Base-by-base conservation (phyloP, 2,113 vertebrate genomes). In the Coreoperca whiteheadi region DNA sequence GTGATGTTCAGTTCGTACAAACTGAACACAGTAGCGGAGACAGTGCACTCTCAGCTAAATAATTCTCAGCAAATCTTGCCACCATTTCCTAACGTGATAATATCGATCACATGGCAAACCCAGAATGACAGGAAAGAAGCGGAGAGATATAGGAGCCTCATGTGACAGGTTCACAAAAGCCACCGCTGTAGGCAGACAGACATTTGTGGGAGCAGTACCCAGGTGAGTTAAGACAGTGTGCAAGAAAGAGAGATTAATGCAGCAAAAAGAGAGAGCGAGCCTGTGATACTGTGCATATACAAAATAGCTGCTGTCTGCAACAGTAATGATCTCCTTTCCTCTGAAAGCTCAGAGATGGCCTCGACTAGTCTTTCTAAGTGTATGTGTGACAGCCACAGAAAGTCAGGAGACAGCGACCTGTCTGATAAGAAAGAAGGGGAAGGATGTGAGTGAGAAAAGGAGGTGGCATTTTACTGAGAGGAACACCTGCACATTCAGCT, bases 401-500 rank as follows among this genome's bases (percentile, higher is more conserved):
- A 97, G 96, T 96, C 95, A 96, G 95, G 96, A 96, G 96, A 96
- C 96, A 96, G 96, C 96, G 96, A 96, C 96, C 96, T 95, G 96
- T 97, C 96, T 97, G 94, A 95, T 94, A 88, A 92, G 90, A 90
- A 92, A 90, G 87, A 77, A 90, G 84, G 84, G 80, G 61, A 88
- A 82, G 89, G 87, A 93, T 90, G 89, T 86, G 84, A 90, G 83
- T 56, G 91, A 94, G 90, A 74, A 90, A 92, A 92, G 85, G 90
- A 90, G 88, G 84, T 93, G 96, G 97, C 96, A 97, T 97, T 97
- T 97, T 95, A 95, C 94, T 93, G 96, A 94, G 96, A 96, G 94
- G 95, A 96, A 95, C 91, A 97, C 96, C 96, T 97, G 97, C 96
- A 97, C 96, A 97, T 98, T 98, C 97, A 97, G 97, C 97, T 97